Conservation (phyloP, 2,888 invertebrate species). For the Piscicola geometra region DNA sequence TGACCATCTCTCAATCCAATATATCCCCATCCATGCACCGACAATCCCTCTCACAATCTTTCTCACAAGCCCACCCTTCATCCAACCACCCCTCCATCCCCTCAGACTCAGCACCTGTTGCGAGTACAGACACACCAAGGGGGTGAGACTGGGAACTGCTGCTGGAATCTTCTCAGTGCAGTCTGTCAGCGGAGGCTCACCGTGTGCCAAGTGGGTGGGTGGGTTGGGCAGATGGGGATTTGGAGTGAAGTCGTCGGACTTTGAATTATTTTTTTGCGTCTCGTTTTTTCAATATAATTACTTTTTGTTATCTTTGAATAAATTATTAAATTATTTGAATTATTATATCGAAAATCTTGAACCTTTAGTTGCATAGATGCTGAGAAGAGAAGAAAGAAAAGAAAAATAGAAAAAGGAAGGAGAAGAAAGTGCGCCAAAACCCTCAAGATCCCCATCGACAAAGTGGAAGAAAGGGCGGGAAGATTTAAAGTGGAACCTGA, state of each 20-base stretch:
- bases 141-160: slow-evolving; percentile 53
- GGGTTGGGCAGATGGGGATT: background rate
- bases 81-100: slow-evolving; percentile 7
- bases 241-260: too few species aligned
- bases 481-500: background rate
- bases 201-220: slow-evolving; percentile 39
- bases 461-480: background rate
- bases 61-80: too few species aligned
- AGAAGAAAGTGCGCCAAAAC: background rate
- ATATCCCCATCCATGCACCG: too few species aligned
- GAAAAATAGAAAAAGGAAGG: background rate
- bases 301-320: too few species aligned
- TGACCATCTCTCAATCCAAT: too few species aligned
- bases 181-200: slow-evolving; percentile 48
- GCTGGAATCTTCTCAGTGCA: slow-evolving; percentile 55
- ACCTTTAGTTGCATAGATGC: background rate
- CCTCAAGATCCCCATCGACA: background rate
- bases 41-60: too few species aligned
- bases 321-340: too few species aligned
- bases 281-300: too few species aligned
- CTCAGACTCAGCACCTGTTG: slow-evolving; percentile 56
- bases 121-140: slow-evolving; percentile 55
- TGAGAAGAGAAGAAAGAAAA: background rate
- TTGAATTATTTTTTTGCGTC: too few species aligned
- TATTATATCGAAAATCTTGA: too few species aligned